Base-by-base conservation (phyloP, 1,140 invertebrate species). In the Lamellibrachia luymesi region DNA sequence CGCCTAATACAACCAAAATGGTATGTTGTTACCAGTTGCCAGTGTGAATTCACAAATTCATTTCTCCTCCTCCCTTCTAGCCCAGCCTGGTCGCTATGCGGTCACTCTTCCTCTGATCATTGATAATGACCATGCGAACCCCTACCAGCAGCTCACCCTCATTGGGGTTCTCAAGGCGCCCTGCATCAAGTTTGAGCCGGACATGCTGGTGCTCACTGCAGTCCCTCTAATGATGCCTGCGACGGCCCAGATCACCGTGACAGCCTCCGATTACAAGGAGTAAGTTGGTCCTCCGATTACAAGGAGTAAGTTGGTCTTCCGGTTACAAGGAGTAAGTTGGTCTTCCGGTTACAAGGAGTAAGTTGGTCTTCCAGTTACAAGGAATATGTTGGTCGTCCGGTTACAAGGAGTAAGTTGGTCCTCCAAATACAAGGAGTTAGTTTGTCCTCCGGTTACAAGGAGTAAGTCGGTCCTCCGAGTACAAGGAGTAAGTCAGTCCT, bases 101-200 rank as follows among this genome's bases (percentile, higher is more conserved):
- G 93, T 93, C 52, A 93, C 94, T 56, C 92, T 96, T n/a, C 96
- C 96, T 27, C 93, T 96, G 38, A 94, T 96, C 25, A 92, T 96
- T 22, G 95, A 96, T 94, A 94, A 95, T 51, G 64, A 95, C 80
- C 95, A 94, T 92, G 94, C 95, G 8, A 95, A 95, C 92, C 96
- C 96, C 0, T 96, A 96, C 94, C 95, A 95, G 94, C 95, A 95
- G 90, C 94, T 96, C 25, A 94, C 95, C 49, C 93, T 96, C 13
- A 92, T 92, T 50, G 96, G 95, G 25, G 95, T 95, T 93, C 94
- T 96, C 92, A 95, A 95, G 93, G 94, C 94, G 1, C 96, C 96
- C 10, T 94, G 92, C 51, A 94, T 96, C 27, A 95, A 95, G 95
- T 96, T 96, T 95, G 95, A 96, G 50, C 96, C 96, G 64, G 93